phyloP scores from a whole-genome alignment of 2,797 vertebrate genomes.

The Xenops minutus region DNA sequence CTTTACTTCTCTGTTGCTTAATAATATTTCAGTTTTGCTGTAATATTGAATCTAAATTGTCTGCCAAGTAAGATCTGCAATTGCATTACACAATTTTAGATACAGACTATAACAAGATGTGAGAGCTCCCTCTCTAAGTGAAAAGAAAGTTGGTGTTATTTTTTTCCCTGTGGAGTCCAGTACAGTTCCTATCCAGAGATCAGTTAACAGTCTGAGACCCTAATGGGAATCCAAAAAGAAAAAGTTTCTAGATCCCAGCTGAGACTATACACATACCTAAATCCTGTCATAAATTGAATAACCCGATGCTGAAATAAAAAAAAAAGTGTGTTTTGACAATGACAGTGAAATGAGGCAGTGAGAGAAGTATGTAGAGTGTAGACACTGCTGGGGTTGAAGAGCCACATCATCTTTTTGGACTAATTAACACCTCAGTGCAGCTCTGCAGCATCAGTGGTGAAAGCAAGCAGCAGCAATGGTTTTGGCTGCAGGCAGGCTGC shows the following conservation, averaged over 20 bases:
- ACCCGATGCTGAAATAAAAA: neutral
- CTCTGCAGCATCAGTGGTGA: neutral
- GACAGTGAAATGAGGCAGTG: neutral
- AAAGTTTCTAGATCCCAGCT: neutral
- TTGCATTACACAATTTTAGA: neutral
- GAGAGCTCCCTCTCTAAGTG: neutral
- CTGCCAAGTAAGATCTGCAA: neutral
- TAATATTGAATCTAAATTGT: neutral
- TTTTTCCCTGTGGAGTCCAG: neutral
- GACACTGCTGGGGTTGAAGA: neutral
- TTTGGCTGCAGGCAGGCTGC: too few relatives aligned
- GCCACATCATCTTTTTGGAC: neutral
- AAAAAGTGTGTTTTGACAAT: accelerated
- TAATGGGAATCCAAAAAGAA: neutral
- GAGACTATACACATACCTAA: neutral
- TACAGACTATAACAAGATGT: neutral
- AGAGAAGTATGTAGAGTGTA: neutral
- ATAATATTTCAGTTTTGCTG: neutral
- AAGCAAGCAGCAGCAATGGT: neutral
- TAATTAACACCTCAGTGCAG: neutral
- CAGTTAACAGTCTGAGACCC: neutral
- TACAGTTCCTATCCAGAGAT: neutral
- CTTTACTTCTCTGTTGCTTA: neutral
- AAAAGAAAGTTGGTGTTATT: neutral
- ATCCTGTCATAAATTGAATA: neutral